phyloP scores from a whole-genome alignment of 37 sponge, comb jelly and placozoan species.

The Beroe ovata region DNA sequence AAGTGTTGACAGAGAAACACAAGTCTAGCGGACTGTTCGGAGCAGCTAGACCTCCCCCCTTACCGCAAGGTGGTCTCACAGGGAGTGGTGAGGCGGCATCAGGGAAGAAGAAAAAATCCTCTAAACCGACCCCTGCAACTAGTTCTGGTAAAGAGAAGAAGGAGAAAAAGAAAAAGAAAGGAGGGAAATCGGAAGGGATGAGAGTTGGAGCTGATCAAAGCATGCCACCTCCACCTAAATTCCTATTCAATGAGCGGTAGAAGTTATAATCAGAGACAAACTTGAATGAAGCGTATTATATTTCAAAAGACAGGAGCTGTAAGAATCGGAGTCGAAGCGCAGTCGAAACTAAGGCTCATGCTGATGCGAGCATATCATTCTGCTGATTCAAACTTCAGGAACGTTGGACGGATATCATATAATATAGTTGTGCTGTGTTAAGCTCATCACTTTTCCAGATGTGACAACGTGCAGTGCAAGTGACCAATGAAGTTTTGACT shows the following conservation, averaged over 20 bases:
- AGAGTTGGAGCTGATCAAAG: not conserved
- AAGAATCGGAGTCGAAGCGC: no score
- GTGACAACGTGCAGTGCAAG: no score
- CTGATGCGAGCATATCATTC: no score
- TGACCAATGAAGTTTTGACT: no score
- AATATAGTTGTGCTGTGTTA: no score
- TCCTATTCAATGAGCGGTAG: conserved; percentile 24
- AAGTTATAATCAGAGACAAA: no score
- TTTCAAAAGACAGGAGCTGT: no score
- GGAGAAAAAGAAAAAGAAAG: conserved; percentile 20
- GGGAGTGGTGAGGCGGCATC: not conserved
- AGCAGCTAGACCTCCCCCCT: conserved; percentile 42
- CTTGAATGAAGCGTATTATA: no score
- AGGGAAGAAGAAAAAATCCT: not conserved
- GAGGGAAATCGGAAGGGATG: not conserved
- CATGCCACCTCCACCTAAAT: conserved; percentile 61
- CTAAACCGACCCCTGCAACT: not conserved
- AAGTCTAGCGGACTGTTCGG: conserved; percentile 58
- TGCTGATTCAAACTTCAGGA: no score
- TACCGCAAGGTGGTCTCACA: conserved; percentile 3
- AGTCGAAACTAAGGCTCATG: no score
- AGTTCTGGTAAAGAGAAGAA: conserved; percentile 17
- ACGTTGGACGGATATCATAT: no score
- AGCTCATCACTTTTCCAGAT: no score
- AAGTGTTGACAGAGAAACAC: conserved; percentile 42